Evolutionary conservation across 2,113 vertebrate species (phyloP).

Genomic region (Crotalus helleri): DNA sequence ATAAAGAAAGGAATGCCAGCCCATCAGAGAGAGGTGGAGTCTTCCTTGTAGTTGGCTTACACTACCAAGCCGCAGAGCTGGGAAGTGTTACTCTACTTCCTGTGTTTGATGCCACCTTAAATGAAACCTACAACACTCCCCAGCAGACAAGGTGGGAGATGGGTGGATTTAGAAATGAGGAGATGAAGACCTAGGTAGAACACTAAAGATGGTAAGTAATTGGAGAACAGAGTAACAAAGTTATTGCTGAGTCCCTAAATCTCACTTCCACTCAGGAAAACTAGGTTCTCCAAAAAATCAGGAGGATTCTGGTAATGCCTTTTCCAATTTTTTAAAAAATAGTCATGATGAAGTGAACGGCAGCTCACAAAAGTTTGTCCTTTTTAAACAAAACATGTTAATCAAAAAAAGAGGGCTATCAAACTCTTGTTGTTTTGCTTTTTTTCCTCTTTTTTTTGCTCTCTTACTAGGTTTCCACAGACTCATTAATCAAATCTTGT

Average conservation of each 20-base stretch:
- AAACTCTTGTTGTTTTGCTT: background rate
- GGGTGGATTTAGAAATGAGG: background rate
- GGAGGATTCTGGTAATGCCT: background rate
- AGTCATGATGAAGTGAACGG: background rate
- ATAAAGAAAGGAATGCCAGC: background rate
- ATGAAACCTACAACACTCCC: background rate
- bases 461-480: background rate
- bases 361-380: background rate
- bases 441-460: background rate
- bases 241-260: background rate
- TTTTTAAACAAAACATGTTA: background rate
- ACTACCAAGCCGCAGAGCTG: background rate
- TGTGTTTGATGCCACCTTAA: background rate
- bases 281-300: background rate
- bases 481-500: background rate
- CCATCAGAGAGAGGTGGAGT: background rate
- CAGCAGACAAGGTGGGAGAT: background rate
- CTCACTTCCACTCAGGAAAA: background rate
- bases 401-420: background rate
- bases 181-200: background rate
- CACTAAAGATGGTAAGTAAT: background rate
- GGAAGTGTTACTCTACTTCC: background rate
- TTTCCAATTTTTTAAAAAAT: background rate
- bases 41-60: background rate
- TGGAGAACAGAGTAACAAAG: background rate